Evolutionary conservation across 2,797 vertebrate genomes (phyloP).

Genomic region (Galago senegalensis): DNA sequence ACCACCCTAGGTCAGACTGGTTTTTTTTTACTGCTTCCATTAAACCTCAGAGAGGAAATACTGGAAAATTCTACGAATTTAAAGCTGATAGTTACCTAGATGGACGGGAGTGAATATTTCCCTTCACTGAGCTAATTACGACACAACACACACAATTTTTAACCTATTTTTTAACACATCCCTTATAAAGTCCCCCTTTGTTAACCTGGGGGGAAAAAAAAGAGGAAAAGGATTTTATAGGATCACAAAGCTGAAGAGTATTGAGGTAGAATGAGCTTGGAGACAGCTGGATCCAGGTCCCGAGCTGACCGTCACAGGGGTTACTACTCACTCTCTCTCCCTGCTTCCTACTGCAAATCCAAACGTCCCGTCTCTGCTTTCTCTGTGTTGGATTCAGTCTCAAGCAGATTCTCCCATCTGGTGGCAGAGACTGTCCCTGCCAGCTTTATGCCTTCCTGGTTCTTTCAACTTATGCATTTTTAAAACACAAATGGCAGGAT

Average conservation of each 20-base stretch:
- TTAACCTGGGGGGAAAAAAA: not conserved
- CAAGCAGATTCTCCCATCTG: not conserved
- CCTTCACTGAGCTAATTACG: conserved; percentile 55
- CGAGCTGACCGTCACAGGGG: not conserved
- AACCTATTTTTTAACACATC: conserved; percentile 28
- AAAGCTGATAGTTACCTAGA: conserved; percentile 10
- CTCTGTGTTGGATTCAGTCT: not conserved
- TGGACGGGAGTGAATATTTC: conserved; percentile 24
- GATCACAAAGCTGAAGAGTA: not conserved
- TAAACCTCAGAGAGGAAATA: conserved; percentile 39
- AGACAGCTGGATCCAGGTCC: not conserved
- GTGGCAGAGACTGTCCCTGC: not conserved
- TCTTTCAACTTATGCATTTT: not conserved
- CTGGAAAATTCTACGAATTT: conserved; percentile 30
- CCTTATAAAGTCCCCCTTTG: not conserved
- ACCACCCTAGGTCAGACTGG: no score
- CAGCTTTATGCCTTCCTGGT: not conserved
- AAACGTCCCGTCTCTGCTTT: not conserved
- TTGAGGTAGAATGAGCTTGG: not conserved
- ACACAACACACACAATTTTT: conserved; percentile 2
- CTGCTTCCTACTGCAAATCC: accelerated
- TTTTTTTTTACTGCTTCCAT: not conserved
- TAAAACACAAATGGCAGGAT: not conserved
- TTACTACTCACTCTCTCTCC: not conserved
- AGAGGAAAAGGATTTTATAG: not conserved